These are phyloP conservation scores for Rhinoptilus africanus DNA, from an alignment of 2,113 vertebrate genomes.

Conservation along the genomic window DNA sequence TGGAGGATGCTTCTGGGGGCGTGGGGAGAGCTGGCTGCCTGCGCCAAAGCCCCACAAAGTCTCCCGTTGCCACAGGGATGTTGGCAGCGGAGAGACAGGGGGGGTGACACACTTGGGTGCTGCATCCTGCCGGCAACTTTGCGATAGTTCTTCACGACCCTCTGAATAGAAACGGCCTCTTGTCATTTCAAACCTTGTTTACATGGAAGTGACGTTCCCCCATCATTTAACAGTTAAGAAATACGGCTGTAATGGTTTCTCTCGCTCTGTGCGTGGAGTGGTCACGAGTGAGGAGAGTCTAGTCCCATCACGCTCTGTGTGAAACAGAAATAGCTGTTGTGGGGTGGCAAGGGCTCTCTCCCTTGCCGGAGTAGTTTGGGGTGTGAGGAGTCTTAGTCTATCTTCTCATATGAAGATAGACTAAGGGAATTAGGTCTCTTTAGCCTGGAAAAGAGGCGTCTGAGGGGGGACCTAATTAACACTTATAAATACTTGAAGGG, in stretches of 20 bases:
- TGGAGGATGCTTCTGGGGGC: background rate
- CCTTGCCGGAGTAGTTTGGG: background rate
- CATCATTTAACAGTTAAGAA: background rate
- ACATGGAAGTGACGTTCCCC: background rate
- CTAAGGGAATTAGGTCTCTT: no score
- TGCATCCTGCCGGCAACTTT: background rate
- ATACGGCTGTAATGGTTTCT: background rate
- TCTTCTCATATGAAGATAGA: no score
- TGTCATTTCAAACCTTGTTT: background rate
- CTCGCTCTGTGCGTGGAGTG: background rate
- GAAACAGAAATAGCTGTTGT: accelerated
- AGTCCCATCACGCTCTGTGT: accelerated
- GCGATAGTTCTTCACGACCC: background rate
- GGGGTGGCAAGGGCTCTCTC: background rate
- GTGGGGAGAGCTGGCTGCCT: background rate
- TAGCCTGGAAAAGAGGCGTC: no score
- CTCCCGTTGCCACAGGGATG: accelerated
- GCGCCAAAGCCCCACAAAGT: background rate
- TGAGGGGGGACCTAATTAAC: no score
- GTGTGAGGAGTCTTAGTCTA: no score
- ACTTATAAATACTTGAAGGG: no score
- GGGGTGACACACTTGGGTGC: background rate
- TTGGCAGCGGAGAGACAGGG: background rate
- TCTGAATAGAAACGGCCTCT: background rate
- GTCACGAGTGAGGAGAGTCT: background rate